Evolutionary conservation across 2,113 vertebrate species (phyloP), one percentile per base, ranked within the genome.

Genomic region (Cichladusa arquata): DNA sequence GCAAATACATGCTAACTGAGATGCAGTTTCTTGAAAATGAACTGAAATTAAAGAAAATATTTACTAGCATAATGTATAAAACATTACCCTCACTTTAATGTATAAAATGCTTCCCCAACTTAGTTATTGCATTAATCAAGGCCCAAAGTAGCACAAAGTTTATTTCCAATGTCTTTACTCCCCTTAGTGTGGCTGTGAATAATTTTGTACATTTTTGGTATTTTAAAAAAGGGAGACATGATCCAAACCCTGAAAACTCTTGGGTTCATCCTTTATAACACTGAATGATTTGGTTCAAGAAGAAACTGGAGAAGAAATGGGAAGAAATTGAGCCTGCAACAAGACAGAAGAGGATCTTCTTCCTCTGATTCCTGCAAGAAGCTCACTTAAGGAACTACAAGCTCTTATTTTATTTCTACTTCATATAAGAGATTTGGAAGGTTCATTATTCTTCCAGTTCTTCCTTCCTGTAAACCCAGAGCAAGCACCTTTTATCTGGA

Each of bases 21-120:
- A 94, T 48, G 24, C 38, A 88, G 38, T 54, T 94, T 90, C 71
- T 85, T 77, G 54, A 94, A 95, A 95, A 83, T 73, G 64, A 92
- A 92, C 34, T 62, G 54, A 76, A 95, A 95, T 85, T 60, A 86
- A 90, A 92, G 70, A 82, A 93, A 92, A 88, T 92, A 81, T 93
- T 88, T 90, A 74, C 86, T 86, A 92, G 58, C n/a, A 56, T 81
- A 56, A 93, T 71, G 36, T 93, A 62, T 83, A 93, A 94, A 95
- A 95, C 76, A 88, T 95, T 51, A 82, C 14, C 14, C 29, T 26
- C 22, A 36, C 62, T 96, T 88, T 64, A 93, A 96, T 24, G 26
- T 56, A 88, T 92, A 79, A 90, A 94, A 93, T 50, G 70, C 67
- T 88, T 67, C 33, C 47, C 25, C 29, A 36, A 34, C 36, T 88